Evolutionary conservation across 2,888 invertebrate genomes (phyloP).

Genomic region (Callyntrura guangdongensis): DNA sequence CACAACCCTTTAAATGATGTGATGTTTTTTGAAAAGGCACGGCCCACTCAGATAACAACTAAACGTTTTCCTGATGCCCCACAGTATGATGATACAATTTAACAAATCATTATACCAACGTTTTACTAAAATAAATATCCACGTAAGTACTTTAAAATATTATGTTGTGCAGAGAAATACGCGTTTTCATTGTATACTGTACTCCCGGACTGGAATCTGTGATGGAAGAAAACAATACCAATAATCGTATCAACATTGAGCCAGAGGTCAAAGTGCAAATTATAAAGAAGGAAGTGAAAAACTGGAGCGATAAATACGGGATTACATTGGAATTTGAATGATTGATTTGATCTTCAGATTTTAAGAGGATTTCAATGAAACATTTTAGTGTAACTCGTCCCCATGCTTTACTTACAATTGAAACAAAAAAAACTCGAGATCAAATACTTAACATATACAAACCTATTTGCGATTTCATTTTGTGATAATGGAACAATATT

Average conservation of each 20-base stretch:
- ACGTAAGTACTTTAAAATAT: too few species aligned
- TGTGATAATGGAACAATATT: too few species aligned
- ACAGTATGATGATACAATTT: constrained; percentile 74
- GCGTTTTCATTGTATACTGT: constrained; percentile 66
- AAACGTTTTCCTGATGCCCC: constrained; percentile 60
- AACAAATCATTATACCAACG: too few species aligned
- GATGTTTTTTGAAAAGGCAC: constrained; percentile 77
- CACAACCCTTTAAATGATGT: constrained; percentile 80
- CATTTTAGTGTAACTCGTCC: too few species aligned
- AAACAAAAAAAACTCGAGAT: too few species aligned
- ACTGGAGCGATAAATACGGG: constrained; percentile 70
- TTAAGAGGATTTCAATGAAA: too few species aligned
- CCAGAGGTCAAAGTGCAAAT: constrained; percentile 42
- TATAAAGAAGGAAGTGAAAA: constrained; percentile 58
- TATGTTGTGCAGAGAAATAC: constrained; percentile 59
- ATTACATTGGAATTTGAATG: constrained; percentile 77
- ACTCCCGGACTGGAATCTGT: neutral
- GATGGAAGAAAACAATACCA: neutral
- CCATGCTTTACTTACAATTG: too few species aligned
- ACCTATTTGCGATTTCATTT: too few species aligned
- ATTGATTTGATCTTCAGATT: too few species aligned
- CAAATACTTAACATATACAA: too few species aligned
- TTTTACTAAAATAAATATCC: too few species aligned
- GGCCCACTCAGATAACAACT: constrained; percentile 38
- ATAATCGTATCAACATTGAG: neutral